Percentiles rank a stretch among this genome's conserved stretches.
Evolutionary conservation across 2,797 vertebrate species (phyloP).

Genomic region (Decapterus maruadsi): DNA sequence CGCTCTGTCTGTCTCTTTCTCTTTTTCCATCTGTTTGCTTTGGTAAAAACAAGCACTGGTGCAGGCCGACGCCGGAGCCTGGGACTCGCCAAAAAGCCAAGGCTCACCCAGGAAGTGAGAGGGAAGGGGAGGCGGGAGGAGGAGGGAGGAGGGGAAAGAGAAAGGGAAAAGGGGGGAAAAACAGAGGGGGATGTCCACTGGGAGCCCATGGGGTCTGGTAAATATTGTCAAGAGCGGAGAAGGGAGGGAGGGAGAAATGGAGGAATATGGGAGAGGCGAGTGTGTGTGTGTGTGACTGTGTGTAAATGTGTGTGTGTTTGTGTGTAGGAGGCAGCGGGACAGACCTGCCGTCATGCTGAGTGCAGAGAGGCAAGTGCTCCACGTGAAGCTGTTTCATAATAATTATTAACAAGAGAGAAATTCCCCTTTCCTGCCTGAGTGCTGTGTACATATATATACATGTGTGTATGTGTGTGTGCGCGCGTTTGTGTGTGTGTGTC

Average conservation of each 20-base stretch:
- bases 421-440: conserved; percentile 58
- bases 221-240: conserved; percentile 72
- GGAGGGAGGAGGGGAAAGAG: not conserved
- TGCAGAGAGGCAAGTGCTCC: conserved; percentile 68
- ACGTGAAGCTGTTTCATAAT: conserved; percentile 79
- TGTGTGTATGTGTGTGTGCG: conserved; percentile 27
- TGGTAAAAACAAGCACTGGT: conserved; percentile 46
- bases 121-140: not conserved
- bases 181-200: conserved; percentile 40
- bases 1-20: conserved; percentile 17
- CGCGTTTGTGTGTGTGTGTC: conserved; percentile 30
- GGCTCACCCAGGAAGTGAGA: conserved; percentile 48
- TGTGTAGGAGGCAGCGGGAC: conserved; percentile 41
- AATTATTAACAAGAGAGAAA: conserved; percentile 82
- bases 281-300: not conserved
- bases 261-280: conserved; percentile 22
- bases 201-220: conserved; percentile 69
- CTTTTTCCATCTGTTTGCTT: conserved; percentile 60
- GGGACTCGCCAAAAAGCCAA: conserved; percentile 46
- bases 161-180: not conserved
- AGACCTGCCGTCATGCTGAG: conserved; percentile 73
- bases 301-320: not conserved
- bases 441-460: conserved; percentile 26
- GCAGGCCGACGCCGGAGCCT: conserved; percentile 50
- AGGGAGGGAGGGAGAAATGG: conserved; percentile 23